Percentiles rank a stretch among this genome's conserved stretches.
These are phyloP conservation scores for Latheticus oryzae DNA, from an alignment of 2,888 invertebrate genomes.

Conservation along the genomic window DNA sequence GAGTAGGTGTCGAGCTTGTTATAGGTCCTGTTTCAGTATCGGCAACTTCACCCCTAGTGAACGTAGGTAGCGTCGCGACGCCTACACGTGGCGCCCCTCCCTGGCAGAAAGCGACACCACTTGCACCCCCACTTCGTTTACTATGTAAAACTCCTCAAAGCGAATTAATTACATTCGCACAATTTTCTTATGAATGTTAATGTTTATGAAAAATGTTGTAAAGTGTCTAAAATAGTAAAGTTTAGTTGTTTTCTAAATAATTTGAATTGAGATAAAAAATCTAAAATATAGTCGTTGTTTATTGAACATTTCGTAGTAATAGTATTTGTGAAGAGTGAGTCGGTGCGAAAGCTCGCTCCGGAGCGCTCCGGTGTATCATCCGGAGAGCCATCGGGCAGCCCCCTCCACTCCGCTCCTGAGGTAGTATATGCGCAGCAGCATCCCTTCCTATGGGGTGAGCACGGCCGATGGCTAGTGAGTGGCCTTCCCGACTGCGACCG, in stretches of 20 bases:
- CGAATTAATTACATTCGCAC: conserved; percentile 62
- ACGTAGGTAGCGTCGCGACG: conserved; percentile 57
- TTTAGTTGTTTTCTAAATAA: too few relatives aligned
- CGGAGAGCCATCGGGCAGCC: conserved; percentile 57
- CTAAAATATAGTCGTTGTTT: too few relatives aligned
- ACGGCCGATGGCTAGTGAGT: conserved; percentile 70
- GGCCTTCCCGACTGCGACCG: conserved; percentile 61
- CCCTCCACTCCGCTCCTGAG: conserved; percentile 51
- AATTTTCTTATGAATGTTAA: conserved; percentile 3
- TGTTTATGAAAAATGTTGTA: conserved; percentile 47
- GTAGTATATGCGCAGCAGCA: conserved; percentile 62
- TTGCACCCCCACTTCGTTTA: conserved; percentile 43
- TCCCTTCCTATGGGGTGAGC: conserved; percentile 67
- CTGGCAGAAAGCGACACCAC: conserved; percentile 54
- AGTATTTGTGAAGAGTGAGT: conserved; percentile 2
- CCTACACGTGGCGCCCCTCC: conserved; percentile 61
- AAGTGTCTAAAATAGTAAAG: conserved; percentile 47
- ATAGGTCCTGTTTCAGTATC: conserved; percentile 17
- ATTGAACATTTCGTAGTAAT: too few relatives aligned
- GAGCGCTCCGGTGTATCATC: conserved; percentile 58
- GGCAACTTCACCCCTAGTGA: conserved; percentile 46
- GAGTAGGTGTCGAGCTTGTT: background rate
- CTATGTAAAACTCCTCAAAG: conserved; percentile 59
- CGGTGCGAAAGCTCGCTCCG: conserved; percentile 47
- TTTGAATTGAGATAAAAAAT: too few relatives aligned